phyloP scores from a whole-genome alignment of 2,888 invertebrate genomes.

The Drosophila monieri region DNA sequence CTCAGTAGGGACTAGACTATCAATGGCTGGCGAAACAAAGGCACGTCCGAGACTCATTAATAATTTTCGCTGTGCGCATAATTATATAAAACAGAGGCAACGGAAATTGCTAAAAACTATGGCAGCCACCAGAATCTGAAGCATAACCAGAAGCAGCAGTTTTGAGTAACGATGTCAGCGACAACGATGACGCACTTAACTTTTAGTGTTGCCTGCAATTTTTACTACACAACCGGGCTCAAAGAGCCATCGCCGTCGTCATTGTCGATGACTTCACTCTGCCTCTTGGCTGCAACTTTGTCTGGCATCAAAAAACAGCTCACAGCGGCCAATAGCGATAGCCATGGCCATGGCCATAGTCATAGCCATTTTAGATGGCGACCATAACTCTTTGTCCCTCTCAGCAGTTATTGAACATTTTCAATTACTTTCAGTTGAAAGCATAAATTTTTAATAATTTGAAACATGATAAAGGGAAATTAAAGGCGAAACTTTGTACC shows the following conservation, averaged over 20 bases:
- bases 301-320: slow-evolving; percentile 49
- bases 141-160: slow-evolving; percentile 35
- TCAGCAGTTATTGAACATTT: slow-evolving; percentile 79
- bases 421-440: slow-evolving; percentile 79
- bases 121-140: slow-evolving; percentile 38
- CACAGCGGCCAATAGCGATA: slow-evolving; percentile 8
- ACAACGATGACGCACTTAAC: slow-evolving; percentile 57
- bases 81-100: slow-evolving; percentile 56
- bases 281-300: slow-evolving; percentile 68
- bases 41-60: slow-evolving; percentile 60
- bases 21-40: slow-evolving; percentile 40
- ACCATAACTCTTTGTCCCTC: slow-evolving; percentile 76
- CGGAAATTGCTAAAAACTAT: slow-evolving; percentile 56
- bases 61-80: slow-evolving; percentile 56
- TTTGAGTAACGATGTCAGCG: slow-evolving; percentile 49
- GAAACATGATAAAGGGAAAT: slow-evolving; percentile 80
- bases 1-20: slow-evolving; percentile 11
- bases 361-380: slow-evolving; percentile 32
- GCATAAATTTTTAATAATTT: slow-evolving; percentile 80
- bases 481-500: slow-evolving; percentile 77
- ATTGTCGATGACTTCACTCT: slow-evolving; percentile 61
- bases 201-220: slow-evolving; percentile 63
- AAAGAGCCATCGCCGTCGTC: slow-evolving; percentile 44
- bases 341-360: slow-evolving; percentile 10
- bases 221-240: slow-evolving; percentile 48